phyloP scores from a whole-genome alignment of 2,797 vertebrate species.

The Taenioides sp. region DNA sequence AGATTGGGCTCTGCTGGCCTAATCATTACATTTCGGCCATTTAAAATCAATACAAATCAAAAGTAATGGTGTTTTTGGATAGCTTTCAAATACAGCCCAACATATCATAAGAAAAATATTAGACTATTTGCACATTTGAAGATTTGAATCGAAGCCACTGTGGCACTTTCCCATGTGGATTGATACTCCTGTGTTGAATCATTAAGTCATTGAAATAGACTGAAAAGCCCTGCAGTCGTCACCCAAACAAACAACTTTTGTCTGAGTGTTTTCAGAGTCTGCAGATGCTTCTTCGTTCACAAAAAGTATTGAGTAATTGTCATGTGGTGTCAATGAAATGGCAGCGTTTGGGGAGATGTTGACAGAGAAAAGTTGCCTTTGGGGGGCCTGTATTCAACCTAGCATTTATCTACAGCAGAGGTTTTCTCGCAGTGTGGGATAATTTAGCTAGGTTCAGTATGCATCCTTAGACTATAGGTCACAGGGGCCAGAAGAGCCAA shows the following conservation, averaged over 20 bases:
- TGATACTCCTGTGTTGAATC: background rate
- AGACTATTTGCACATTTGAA: background rate
- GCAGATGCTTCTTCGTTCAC: background rate
- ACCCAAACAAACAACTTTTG: background rate
- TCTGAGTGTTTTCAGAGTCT: background rate
- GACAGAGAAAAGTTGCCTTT: background rate
- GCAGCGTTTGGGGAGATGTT: slow-evolving; percentile 2
- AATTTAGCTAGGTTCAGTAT: background rate
- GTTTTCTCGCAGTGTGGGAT: background rate
- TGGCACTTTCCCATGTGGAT: background rate
- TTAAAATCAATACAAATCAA: background rate
- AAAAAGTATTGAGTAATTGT: slow-evolving; percentile 1
- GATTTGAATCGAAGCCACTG: background rate
- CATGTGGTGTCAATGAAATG: slow-evolving; percentile 1
- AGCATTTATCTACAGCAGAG: background rate
- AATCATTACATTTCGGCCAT: no score
- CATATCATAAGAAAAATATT: background rate
- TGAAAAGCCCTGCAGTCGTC: background rate
- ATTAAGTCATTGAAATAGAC: background rate
- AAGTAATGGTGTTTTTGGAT: background rate
- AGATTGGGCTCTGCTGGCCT: no score
- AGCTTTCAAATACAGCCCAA: background rate
- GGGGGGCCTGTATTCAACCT: background rate
- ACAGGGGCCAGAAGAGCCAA: background rate
- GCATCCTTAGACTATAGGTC: background rate